A percentile compares a stretch with the other conserved stretches of the same genome.
Evolutionary conservation across 2,113 vertebrate genomes (phyloP).

Genomic region (Puntigrus tetrazona): DNA sequence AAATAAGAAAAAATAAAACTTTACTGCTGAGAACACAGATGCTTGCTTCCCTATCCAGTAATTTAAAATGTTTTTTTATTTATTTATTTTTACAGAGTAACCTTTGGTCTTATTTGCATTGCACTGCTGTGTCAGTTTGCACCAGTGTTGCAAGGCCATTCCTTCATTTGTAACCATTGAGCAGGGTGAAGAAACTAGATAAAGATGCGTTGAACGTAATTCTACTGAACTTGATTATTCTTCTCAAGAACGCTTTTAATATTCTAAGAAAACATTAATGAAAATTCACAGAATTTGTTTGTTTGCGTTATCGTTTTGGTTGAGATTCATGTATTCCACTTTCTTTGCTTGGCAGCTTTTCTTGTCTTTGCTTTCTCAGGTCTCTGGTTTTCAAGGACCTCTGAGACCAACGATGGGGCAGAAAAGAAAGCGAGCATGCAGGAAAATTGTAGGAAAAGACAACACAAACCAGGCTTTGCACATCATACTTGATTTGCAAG

Average conservation of each 20-base stretch:
- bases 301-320: not conserved
- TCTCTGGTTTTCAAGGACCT: not conserved
- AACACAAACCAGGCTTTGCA: not conserved
- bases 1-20: not conserved
- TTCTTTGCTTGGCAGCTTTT: not conserved
- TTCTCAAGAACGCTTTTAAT: not conserved
- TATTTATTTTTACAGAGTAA: not conserved
- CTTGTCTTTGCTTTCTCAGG: not conserved
- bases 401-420: not conserved
- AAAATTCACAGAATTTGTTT: not conserved
- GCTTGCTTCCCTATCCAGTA: not conserved
- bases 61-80: not conserved
- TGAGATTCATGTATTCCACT: not conserved
- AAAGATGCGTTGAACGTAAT: not conserved
- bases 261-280: not conserved
- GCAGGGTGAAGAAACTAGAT: not conserved
- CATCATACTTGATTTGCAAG: constrained; percentile 1
- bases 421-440: not conserved
- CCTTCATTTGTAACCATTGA: not conserved
- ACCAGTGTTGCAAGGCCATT: not conserved
- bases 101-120: not conserved
- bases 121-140: not conserved
- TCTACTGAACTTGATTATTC: not conserved
- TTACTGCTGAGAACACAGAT: not conserved
- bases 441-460: not conserved